These are phyloP conservation scores for Megaceryle alcyon DNA, from an alignment of 2,797 vertebrate species.

Conservation along the genomic window DNA sequence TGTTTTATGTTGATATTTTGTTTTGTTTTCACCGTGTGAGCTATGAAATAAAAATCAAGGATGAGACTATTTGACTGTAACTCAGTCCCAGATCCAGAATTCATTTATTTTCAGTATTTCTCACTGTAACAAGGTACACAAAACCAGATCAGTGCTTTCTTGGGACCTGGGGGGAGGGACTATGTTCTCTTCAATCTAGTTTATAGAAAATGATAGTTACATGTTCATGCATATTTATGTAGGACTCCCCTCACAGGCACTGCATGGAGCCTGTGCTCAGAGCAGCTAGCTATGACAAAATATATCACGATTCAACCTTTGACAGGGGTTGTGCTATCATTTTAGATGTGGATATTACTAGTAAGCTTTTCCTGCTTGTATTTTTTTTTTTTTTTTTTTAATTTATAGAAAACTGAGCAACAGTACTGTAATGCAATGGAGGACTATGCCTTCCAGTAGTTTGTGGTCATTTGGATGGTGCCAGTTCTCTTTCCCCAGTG, in stretches of 20 bases:
- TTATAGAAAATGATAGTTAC: not conserved
- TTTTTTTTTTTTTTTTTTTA: not conserved
- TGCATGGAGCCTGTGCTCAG: not conserved
- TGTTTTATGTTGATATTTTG: not conserved
- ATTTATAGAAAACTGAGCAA: not conserved
- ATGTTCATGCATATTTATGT: not conserved
- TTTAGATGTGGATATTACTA: not conserved
- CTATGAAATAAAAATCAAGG: not conserved
- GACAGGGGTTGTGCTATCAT: not conserved
- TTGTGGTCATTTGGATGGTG: not conserved
- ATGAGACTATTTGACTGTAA: not conserved
- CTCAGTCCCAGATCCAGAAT: not conserved
- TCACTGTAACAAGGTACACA: not conserved
- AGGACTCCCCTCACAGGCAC: not conserved
- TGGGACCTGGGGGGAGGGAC: not conserved
- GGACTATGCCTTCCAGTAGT: not conserved
- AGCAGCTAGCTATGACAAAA: not conserved
- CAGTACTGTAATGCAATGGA: not conserved
- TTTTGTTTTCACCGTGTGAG: not conserved
- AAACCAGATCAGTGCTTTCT: not conserved
- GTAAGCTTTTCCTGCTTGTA: not conserved
- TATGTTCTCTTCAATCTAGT: not conserved
- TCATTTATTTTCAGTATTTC: not conserved
- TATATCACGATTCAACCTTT: not conserved
- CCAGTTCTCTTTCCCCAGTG: not conserved